Base-by-base conservation (phyloP, 2,888 invertebrate genomes). In the Nebria salina region DNA sequence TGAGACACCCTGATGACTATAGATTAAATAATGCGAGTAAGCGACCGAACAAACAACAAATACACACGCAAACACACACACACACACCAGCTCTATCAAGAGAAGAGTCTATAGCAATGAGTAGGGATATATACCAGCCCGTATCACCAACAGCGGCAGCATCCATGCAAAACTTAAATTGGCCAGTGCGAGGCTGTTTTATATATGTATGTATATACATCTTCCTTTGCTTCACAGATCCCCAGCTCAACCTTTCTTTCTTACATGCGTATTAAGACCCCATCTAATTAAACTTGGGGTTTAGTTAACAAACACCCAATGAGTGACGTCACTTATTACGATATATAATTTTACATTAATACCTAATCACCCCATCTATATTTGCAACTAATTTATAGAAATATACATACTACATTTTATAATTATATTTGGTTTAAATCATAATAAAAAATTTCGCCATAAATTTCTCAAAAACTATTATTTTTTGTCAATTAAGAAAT, bases 11-110 rank as follows among this genome's bases (percentile, higher is more conserved):
- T 41, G 73, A 73, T 73, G 73, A 41, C 41, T 42, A 42, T 73
- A 73, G 73, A 73, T 73, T 73, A 73, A 73, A 73, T 73, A 73
- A 73, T 26, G 73, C 41, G 15, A 73, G n/a, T 15, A 73, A 73
- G 26, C 68, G 54, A 54, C 54, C 54, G 54, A 54, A 54, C 54
- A 54, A 54, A 54, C 54, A 54, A 54, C 54, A 54, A 54, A 54
- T 54, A 54, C 54, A 54, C 54, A 7, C 54, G 9, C 7, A 43
- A 6, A 54, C 54, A 54, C 54, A 54, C 7, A 54, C 54, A 54
- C 54, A 7, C 7, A 54, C 54, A 54, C 6, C 11, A 54, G 54
- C 13, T 54, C 54, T 4, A 54, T 54, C 54, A 54, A 54, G 13
- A 11, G 54, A 8, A 34, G 54, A 13, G 11, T 54, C 54, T 54